Evolutionary conservation across 2,888 invertebrate species (phyloP), one percentile per base, ranked within the genome.

Genomic region (Xestia ashworthii): DNA sequence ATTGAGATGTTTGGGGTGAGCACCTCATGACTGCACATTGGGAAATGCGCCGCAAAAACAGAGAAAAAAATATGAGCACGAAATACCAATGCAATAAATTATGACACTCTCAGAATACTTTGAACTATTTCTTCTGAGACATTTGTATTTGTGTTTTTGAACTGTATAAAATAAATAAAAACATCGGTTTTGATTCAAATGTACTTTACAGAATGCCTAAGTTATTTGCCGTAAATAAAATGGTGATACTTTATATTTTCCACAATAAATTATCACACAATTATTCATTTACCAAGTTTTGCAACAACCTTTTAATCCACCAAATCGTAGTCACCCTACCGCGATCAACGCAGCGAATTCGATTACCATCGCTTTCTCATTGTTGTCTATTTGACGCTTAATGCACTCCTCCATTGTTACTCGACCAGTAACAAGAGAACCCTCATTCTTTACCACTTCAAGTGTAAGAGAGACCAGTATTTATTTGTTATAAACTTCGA

Each of bases 361-460:
- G 94, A 95, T 95, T 93, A 93, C 92, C 90, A 93, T 94, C 95
- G 89, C 91, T 88, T 87, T 88, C 86, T 85, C 91, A 94, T 94
- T 94, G 94, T 93, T 88, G 89, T 91, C 91, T 93, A 89, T 93
- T 93, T 92, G 93, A 90, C 89, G 89, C 90, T 86, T 93, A 94
- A 93, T 93, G 92, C 90, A 91, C 92, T 92, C 86, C 82, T 88
- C 89, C 85, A 88, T 90, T 89, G 90, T 91, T 76, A 48, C 66
- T 12, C 38, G 32, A 32, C 93, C 89, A 91, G 81, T 83, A 80
- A 78, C 81, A 87, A 79, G 32, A 87, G 91, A 90, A 83, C 92
- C 85, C 85, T 74, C 58, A 69, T 71, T n/a, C 74, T 74, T 50
- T 75, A 88, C 83, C 71, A 84, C 72, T 82, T 81, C 76, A 79